These are phyloP conservation scores for Tetramorium parvispinum DNA, from an alignment of 1,140 invertebrate genomes.

Conservation along the genomic window DNA sequence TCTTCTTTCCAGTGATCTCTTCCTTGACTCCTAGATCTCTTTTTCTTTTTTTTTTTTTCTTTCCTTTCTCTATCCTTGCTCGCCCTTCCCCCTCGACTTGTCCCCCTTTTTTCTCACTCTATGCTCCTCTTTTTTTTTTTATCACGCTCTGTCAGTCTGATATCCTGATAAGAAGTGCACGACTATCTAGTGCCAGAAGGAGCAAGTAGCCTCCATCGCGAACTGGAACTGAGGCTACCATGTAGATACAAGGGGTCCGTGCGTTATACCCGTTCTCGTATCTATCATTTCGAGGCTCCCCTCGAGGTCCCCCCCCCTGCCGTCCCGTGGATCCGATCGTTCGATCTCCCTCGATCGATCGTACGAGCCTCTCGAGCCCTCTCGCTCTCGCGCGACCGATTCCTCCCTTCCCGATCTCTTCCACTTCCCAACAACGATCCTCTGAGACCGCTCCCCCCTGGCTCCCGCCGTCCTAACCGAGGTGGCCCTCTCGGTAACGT, in stretches of 20 bases:
- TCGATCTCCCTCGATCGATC: constrained; percentile 66
- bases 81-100: background rate
- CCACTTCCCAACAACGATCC: constrained; percentile 67
- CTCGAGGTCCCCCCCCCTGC: constrained; percentile 75
- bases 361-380: constrained; percentile 66
- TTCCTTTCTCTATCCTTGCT: background rate
- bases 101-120: constrained; percentile 11
- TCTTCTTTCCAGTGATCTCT: background rate
- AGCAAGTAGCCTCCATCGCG: constrained; percentile 82
- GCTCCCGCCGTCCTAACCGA: constrained; percentile 50
- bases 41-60: constrained; percentile 20
- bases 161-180: constrained; percentile 53
- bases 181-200: constrained; percentile 69
- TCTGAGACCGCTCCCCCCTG: constrained; percentile 54
- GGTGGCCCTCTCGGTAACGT: constrained; percentile 69
- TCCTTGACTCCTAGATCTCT: background rate
- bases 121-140: background rate
- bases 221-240: constrained; percentile 83
- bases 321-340: constrained; percentile 62
- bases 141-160: constrained; percentile 42
- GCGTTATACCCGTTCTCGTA: constrained; percentile 83
- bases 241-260: constrained; percentile 77
- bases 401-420: constrained; percentile 50
- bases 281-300: constrained; percentile 85
- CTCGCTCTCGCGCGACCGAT: constrained; percentile 74